These are phyloP conservation scores for Lutjanus campechanus DNA, from an alignment of 2,797 vertebrate species.

Conservation along the genomic window DNA sequence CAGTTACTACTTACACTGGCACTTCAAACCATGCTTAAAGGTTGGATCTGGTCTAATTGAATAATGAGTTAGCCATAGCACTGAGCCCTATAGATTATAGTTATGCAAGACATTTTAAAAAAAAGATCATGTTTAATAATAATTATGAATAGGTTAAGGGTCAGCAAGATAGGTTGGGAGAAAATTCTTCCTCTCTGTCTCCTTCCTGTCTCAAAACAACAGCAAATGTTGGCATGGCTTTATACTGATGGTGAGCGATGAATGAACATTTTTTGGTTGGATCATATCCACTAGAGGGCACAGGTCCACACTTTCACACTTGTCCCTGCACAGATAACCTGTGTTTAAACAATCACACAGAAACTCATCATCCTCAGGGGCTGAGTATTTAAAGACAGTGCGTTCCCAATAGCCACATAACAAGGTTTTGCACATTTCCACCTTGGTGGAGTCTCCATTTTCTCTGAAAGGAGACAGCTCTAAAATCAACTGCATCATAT, in stretches of 20 bases:
- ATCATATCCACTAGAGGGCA: conserved; percentile 15
- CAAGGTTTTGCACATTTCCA: not conserved
- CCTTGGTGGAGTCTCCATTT: not conserved
- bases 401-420: not conserved
- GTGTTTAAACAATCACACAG: not conserved
- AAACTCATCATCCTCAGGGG: not conserved
- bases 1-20: not conserved
- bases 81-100: not conserved
- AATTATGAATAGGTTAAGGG: not conserved
- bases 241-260: not conserved
- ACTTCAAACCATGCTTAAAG: not conserved
- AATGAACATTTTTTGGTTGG: not conserved
- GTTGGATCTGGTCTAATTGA: not conserved
- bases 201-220: not conserved
- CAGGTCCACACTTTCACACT: not conserved
- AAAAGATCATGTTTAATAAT: not conserved
- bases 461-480: not conserved
- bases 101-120: not conserved
- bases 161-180: not conserved
- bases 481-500: not conserved
- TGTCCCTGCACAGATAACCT: not conserved
- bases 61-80: not conserved
- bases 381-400: not conserved
- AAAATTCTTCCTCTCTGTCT: no score
- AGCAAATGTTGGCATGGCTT: not conserved